Base-by-base conservation (phyloP, 2,113 vertebrate genomes). In the Nothocercus nigrocapillus region DNA sequence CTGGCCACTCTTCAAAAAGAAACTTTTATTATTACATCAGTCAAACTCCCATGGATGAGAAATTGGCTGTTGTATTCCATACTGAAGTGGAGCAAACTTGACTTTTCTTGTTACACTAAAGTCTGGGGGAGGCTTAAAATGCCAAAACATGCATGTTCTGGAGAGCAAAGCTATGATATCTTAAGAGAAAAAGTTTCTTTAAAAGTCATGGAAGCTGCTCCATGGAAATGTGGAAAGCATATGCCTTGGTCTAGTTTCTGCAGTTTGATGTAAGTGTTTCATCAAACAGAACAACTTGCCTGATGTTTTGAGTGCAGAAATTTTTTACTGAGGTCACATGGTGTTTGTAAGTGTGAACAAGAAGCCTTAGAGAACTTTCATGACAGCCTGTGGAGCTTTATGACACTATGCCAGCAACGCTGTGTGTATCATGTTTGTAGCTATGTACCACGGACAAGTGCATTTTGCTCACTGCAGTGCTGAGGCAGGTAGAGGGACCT, bases 311-410 rank as follows among this genome's bases (percentile, higher is more conserved):
- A 53, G 66, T 79, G 66, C 25, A 30, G 38, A 21, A 47, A 0
- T 68, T 82, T 63, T 88, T 2, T 51, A 11, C 63, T 69, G 69
- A 84, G 82, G 93, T 95, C 92, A 69, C 1, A 1, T 89, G 72
- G n/a, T 88, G 47, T 69, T 36, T 62, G 89, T 79, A 93, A 94
- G 96, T 97, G 89, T 96, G 98, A 97, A 97, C 96, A 96, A 95
- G 97, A 96, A 95, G 81, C 73, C 73, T 95, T 68, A 79, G 68
- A 93, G 88, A 96, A 97, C 85, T 85, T 95, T 73, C 69, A 69
- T 97, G 97, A 97, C 96, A 98, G 93, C 59, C 79, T 13, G 58
- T 78, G 27, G 51, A 94, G 85, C 77, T 97, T 96, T 85, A 25
- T 97, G 96, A 97, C 95, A 97, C 63, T 44, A 44, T 36, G 38